phyloP scores from a whole-genome alignment of 2,888 invertebrate genomes.

The Harmothoe impar region DNA sequence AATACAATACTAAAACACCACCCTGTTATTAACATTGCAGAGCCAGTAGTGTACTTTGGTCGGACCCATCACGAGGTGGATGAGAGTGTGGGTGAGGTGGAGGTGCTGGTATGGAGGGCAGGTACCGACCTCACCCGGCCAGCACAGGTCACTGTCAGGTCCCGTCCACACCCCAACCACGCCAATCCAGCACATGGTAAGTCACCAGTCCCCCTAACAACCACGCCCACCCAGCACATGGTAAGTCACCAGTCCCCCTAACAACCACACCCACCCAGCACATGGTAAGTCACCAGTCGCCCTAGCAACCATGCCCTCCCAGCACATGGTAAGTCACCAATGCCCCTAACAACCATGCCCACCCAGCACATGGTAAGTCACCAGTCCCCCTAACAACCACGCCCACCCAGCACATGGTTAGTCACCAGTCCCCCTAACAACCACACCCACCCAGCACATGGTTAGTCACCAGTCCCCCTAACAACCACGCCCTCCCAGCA shows the following conservation, averaged over 20 bases:
- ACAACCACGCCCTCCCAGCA: too few relatives aligned
- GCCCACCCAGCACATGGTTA: background rate
- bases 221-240: background rate
- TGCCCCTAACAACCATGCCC: background rate
- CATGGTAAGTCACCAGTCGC: background rate
- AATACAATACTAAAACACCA: too few relatives aligned
- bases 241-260: background rate
- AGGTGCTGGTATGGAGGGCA: slow-evolving; percentile 80
- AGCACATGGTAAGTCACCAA: background rate
- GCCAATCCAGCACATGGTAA: slow-evolving; percentile 64
- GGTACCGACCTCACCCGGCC: slow-evolving; percentile 81
- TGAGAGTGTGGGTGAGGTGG: slow-evolving; percentile 80
- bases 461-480: background rate
- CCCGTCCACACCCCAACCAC: slow-evolving; percentile 71
- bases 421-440: background rate
- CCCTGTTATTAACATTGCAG: slow-evolving; percentile 72
- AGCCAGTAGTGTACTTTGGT: slow-evolving; percentile 81
- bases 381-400: background rate
- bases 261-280: background rate
- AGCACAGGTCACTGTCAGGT: slow-evolving; percentile 81
- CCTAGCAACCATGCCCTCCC: background rate
- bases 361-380: background rate
- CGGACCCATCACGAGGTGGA: slow-evolving; percentile 78
- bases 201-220: background rate
- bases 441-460: background rate